phyloP scores from a whole-genome alignment of 2,797 vertebrate genomes.

The Pelodytes ibericus region DNA sequence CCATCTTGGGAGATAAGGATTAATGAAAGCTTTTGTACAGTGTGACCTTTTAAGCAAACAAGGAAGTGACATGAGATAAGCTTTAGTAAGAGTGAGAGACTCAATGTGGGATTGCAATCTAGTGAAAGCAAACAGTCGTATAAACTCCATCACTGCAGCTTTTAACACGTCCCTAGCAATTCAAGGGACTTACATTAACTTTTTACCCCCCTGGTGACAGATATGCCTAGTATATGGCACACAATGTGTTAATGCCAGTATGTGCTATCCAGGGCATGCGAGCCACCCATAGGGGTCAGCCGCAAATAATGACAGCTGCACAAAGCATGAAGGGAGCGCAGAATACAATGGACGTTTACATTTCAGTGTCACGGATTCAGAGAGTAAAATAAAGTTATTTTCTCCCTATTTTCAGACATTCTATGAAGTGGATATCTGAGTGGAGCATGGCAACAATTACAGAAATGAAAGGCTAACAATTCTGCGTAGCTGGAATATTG shows the following conservation, averaged over 20 bases:
- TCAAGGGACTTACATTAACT: background rate
- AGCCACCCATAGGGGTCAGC: background rate
- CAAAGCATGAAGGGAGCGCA: too few species aligned
- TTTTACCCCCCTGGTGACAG: slow-evolving; percentile 2
- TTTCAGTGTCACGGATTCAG: too few species aligned
- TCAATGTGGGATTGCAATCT: slow-evolving; percentile 14
- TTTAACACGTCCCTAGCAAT: slow-evolving; percentile 1
- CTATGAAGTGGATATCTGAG: too few species aligned
- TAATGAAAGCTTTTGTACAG: slow-evolving; percentile 53
- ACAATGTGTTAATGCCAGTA: background rate
- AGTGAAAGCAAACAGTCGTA: slow-evolving; percentile 38
- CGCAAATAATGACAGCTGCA: background rate
- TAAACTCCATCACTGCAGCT: slow-evolving; percentile 14
- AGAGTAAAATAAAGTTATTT: too few species aligned
- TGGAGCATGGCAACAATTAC: too few species aligned
- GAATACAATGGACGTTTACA: background rate
- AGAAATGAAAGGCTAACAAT: too few species aligned
- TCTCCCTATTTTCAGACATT: too few species aligned
- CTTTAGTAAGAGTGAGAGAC: slow-evolving; percentile 23
- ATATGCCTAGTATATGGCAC: background rate
- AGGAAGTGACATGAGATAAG: slow-evolving; percentile 55
- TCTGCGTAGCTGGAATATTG: too few species aligned
- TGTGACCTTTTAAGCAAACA: slow-evolving; percentile 53
- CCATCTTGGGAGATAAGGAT: slow-evolving; percentile 51
- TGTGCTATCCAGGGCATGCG: background rate